phyloP scores from a whole-genome alignment of 2,113 vertebrate species.

The Meleagris gallopavo region DNA sequence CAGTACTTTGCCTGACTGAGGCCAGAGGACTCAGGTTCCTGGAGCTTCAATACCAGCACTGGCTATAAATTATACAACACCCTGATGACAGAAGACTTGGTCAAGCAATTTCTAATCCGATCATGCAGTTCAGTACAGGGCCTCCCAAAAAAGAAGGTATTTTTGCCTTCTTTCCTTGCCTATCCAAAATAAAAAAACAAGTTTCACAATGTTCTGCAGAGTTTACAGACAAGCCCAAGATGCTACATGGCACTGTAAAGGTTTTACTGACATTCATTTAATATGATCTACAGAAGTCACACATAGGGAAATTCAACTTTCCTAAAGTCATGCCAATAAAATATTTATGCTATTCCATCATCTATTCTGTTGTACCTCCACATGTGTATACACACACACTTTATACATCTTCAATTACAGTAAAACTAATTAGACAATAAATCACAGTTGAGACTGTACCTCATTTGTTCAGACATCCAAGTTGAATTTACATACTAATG shows the following conservation, averaged over 20 bases:
- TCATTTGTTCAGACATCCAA: slow-evolving; percentile 65
- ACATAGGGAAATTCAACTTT: slow-evolving; percentile 23
- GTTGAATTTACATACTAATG: slow-evolving; percentile 76
- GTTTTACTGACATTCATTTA: background rate
- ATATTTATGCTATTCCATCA: background rate
- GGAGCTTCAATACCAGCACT: background rate
- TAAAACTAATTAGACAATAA: slow-evolving; percentile 66
- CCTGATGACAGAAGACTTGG: background rate
- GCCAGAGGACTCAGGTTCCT: slow-evolving; percentile 25
- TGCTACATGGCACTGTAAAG: background rate
- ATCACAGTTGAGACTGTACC: slow-evolving; percentile 47
- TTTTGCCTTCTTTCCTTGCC: background rate
- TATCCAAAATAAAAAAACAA: background rate
- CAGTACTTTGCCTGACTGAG: background rate
- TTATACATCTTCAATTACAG: slow-evolving; percentile 41
- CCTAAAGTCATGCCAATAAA: slow-evolving; percentile 29
- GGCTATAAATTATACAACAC: background rate
- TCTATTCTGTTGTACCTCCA: background rate
- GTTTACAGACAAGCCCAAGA: background rate
- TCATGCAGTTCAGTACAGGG: background rate
- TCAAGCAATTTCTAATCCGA: background rate
- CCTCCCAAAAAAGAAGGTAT: background rate
- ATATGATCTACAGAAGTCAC: background rate
- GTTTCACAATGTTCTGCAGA: background rate
- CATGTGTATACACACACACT: background rate